Evolutionary conservation across 2,113 vertebrate genomes (phyloP).

Genomic region (Pongo pygmaeus): DNA sequence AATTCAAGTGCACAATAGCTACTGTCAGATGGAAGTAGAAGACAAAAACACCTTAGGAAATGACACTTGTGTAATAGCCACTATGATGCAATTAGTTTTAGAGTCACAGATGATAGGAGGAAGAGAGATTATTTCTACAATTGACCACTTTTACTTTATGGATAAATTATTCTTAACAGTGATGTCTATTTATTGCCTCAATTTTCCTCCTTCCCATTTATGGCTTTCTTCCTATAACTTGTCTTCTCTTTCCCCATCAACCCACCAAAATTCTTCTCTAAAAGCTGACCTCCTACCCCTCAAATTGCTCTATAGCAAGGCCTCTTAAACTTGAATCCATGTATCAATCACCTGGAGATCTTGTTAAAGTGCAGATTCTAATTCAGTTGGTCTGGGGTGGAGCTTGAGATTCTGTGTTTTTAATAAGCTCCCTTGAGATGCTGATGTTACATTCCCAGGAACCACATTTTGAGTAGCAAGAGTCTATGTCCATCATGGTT

Average conservation of each 20-base stretch:
- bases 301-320: neutral
- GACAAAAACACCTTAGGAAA: neutral
- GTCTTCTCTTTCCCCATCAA: neutral
- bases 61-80: neutral
- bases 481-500: neutral
- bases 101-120: neutral
- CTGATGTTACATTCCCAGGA: neutral
- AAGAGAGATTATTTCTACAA: neutral
- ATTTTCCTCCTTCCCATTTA: neutral
- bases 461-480: neutral
- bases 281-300: neutral
- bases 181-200: neutral
- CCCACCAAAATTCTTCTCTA: neutral
- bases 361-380: neutral
- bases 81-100: neutral
- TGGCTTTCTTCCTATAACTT: neutral
- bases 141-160: neutral
- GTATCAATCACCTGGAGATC: neutral
- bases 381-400: neutral
- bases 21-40: neutral
- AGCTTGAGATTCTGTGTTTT: neutral
- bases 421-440: neutral
- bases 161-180: neutral
- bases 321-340: neutral
- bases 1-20: neutral